Conservation (phyloP, 2,113 vertebrate genomes). For the Megaptera novaeangliae region DNA sequence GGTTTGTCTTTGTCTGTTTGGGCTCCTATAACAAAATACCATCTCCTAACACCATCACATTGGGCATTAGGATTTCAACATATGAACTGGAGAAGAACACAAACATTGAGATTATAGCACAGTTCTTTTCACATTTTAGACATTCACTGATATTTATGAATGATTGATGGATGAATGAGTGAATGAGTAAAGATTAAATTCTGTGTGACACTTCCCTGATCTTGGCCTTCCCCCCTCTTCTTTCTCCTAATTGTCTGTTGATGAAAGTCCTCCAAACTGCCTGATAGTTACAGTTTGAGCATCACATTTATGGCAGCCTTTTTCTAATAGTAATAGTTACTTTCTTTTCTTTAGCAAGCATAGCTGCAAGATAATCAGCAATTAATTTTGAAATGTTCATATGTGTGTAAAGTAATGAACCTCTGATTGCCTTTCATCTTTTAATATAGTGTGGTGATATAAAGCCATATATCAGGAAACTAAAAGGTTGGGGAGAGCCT, state of each 20-base stretch:
- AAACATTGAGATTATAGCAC: neutral
- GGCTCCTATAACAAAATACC: neutral
- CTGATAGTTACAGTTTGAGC: neutral
- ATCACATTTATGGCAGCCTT: neutral
- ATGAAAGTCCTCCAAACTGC: neutral
- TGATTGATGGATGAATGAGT: neutral
- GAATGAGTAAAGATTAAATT: neutral
- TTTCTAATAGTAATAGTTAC: neutral
- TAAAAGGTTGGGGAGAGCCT: neutral
- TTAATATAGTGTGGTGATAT: neutral
- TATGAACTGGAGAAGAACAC: neutral
- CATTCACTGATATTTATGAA: neutral
- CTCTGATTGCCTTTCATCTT: neutral
- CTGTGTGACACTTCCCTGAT: neutral
- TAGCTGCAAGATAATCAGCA: neutral
- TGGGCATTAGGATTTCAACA: neutral
- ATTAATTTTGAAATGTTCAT: neutral
- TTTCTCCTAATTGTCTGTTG: neutral
- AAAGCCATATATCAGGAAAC: neutral
- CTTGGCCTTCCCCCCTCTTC: neutral
- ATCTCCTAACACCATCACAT: neutral
- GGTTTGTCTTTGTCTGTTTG: neutral
- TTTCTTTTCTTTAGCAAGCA: neutral
- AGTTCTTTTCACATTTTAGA: neutral
- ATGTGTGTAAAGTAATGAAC: neutral